phyloP scores from a whole-genome alignment of 1,140 invertebrate species.

The Lanistes nyassanus region DNA sequence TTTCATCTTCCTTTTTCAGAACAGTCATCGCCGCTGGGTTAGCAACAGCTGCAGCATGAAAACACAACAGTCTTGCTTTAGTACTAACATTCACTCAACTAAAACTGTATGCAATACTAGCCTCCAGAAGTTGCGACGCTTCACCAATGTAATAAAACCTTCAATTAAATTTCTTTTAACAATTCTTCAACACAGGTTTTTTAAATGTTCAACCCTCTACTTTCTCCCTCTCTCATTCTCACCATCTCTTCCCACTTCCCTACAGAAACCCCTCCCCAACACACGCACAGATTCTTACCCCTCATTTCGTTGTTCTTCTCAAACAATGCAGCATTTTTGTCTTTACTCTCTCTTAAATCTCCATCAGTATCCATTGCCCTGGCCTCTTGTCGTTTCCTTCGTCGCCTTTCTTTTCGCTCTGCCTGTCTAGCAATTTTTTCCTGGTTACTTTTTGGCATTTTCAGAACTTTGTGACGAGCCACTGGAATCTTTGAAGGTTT shows the following conservation, averaged over 20 bases:
- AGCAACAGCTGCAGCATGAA: neutral
- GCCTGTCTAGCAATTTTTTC: conserved; percentile 34
- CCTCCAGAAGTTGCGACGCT: too few species aligned
- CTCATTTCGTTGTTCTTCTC: neutral
- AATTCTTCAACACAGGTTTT: too few species aligned
- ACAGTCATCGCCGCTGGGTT: conserved; percentile 15
- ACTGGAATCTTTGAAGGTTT: conserved; percentile 25
- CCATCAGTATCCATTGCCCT: conserved; percentile 10
- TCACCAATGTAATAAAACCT: neutral
- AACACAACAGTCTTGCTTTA: neutral
- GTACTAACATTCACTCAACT: too few species aligned
- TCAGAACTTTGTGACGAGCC: neutral
- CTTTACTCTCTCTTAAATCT: neutral
- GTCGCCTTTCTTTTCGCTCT: conserved; percentile 35
- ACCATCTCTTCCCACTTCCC: conserved; percentile 5
- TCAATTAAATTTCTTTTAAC: neutral
- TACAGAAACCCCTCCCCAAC: conserved; percentile 17
- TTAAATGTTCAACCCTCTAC: too few species aligned
- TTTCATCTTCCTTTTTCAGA: conserved; percentile 26
- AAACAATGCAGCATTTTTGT: neutral
- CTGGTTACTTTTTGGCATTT: conserved; percentile 18
- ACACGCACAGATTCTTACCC: neutral
- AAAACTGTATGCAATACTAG: neutral
- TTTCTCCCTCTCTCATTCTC: too few species aligned
- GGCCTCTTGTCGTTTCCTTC: conserved; percentile 30